Conservation (phyloP, 2,113 vertebrate species). For the Delphinus delphis region DNA sequence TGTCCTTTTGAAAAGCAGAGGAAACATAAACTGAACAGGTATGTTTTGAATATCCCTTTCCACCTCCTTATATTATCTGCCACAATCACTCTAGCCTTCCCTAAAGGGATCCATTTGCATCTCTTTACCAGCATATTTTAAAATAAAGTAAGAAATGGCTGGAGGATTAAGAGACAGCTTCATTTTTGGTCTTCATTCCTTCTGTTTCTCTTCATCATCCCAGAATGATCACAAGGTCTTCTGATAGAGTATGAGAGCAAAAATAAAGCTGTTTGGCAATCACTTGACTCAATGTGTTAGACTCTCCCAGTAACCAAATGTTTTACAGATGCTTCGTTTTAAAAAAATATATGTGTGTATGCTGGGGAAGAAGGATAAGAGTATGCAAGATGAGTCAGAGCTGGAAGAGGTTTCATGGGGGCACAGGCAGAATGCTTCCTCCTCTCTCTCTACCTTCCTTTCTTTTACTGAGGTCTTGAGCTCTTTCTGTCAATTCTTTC, state of each 20-base stretch:
- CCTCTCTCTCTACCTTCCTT: neutral
- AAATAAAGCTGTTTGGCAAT: constrained; percentile 70
- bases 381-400: neutral
- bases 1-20: constrained; percentile 26
- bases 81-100: constrained; percentile 13
- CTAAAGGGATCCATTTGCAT: constrained; percentile 54
- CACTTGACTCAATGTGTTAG: constrained; percentile 66
- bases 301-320: constrained; percentile 65
- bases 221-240: constrained; percentile 66
- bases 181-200: constrained; percentile 30
- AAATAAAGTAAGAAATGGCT: constrained; percentile 44
- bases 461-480: neutral
- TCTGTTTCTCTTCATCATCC: constrained; percentile 67
- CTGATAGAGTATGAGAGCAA: constrained; percentile 68
- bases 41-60: neutral
- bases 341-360: neutral
- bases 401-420: neutral
- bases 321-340: constrained; percentile 59
- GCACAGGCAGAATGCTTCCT: neutral
- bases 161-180: constrained; percentile 41
- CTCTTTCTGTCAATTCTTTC: neutral
- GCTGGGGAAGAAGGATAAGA: neutral
- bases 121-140: constrained; percentile 43
- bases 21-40: constrained; percentile 21
- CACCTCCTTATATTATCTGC: neutral